Conservation (phyloP, 2,113 vertebrate genomes). For the Catharus minimus region DNA sequence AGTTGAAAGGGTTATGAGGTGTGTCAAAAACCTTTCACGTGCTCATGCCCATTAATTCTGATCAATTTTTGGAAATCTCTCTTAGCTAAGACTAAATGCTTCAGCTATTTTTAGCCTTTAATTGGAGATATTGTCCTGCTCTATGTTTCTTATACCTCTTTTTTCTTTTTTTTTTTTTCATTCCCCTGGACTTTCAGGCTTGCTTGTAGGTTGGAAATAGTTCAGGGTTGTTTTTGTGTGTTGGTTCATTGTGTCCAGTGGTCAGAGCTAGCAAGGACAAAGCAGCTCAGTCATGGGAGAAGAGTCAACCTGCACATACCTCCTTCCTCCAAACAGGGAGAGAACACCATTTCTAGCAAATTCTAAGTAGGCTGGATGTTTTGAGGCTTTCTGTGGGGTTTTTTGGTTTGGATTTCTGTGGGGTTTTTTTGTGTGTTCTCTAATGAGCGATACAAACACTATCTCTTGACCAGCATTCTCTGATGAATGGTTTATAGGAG, state of each 20-base stretch:
- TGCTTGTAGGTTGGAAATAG: accelerated
- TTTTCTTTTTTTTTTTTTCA: not conserved
- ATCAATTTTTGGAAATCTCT: not conserved
- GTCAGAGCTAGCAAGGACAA: not conserved
- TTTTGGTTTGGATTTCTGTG: not conserved
- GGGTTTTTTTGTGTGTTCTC: not conserved
- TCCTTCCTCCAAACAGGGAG: not conserved
- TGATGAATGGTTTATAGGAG: not conserved
- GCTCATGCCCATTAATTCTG: not conserved
- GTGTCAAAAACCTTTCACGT: not conserved
- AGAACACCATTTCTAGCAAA: not conserved
- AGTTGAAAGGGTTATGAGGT: not conserved
- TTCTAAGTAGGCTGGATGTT: not conserved
- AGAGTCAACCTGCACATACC: accelerated
- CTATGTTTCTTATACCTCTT: not conserved
- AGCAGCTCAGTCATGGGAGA: not conserved
- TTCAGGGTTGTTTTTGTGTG: not conserved
- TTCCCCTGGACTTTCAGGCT: not conserved
- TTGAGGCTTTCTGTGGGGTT: not conserved
- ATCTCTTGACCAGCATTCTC: not conserved
- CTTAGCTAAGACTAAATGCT: not conserved
- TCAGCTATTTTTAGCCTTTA: not conserved
- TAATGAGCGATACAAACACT: not conserved
- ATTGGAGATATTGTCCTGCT: not conserved
- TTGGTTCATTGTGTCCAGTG: not conserved